Conservation (phyloP, 2,888 invertebrate genomes). For the Himalopsyche kuldschensis region DNA sequence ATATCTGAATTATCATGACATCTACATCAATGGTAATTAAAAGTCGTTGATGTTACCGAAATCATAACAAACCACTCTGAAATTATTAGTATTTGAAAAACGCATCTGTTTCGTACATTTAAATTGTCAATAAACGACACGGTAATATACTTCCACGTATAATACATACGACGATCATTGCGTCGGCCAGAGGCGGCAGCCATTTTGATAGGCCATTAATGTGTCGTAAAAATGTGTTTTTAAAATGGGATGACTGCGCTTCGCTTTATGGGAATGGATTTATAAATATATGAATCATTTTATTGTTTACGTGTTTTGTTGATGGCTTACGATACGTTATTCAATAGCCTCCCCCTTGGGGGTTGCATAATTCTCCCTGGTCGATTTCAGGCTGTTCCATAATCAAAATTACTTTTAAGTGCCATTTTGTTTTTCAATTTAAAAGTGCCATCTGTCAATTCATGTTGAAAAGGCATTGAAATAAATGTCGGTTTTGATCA, state of each 20-base stretch:
- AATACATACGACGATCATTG: background rate
- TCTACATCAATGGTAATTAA: background rate
- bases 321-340: background rate
- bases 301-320: background rate
- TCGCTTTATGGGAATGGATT: background rate
- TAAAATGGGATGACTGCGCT: background rate
- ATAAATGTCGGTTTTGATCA: no score
- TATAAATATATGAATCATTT: background rate
- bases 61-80: background rate
- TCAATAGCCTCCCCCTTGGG: no score
- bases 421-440: no score
- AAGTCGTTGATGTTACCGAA: background rate
- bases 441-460: no score
- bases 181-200: background rate
- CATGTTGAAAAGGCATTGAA: no score
- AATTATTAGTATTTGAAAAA: background rate
- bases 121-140: background rate
- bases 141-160: background rate
- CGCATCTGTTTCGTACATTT: background rate
- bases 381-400: no score
- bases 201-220: background rate
- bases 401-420: no score
- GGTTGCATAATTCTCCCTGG: no score
- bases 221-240: background rate
- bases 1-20: background rate